Evolutionary conservation across 2,113 vertebrate genomes (phyloP), one percentile per base, ranked within the genome.

Genomic region (Corynorhinus townsendii): DNA sequence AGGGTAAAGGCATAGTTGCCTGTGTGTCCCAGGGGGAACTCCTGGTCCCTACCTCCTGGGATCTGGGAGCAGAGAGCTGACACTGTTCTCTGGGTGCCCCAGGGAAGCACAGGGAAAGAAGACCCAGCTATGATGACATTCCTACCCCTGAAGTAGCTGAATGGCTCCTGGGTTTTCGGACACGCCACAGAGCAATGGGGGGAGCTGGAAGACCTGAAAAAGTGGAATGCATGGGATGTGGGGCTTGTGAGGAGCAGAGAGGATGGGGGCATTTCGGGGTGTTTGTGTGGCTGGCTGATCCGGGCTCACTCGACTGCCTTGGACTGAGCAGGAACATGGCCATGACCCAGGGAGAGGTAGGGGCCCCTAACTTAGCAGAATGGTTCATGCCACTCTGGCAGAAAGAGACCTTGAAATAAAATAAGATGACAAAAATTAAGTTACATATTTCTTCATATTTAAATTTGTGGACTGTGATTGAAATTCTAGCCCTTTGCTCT

Each of bases 11-110:
- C 17, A 19, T 6, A 71, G 40, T 7, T n/a, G 22, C 11, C 7
- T 12, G 15, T 24, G 7, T 3, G 10, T 76, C 52, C n/a, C 4
- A 43, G 7, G 16, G 0, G 33, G 45, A 30, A 28, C 0, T 24
- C 5, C 26, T 5, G 4, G 35, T 40, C 20, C 9, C 52, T 10
- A 1, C 22, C 33, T 49, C 49, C 45, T 52, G 20, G 40, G 62
- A 45, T 38, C 40, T 52, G 71, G 76, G 45, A 47, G 47, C 69
- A n/a, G 33, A 72, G 43, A 66, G 4, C 38, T n/a, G 56, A 45
- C 49, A 8, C 8, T 47, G 10, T 49, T 20, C 56, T 38, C 56
- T 71, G 52, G 22, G 38, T 68, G 68, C 20, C n/a, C n/a, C 11
- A 91, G 35, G 52, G 22, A 66, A 26, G 17, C 35, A 8, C 28